Evolutionary conservation across 2,888 invertebrate genomes (phyloP), one percentile per base, ranked within the genome.

Genomic region (Tortrix viridana): DNA sequence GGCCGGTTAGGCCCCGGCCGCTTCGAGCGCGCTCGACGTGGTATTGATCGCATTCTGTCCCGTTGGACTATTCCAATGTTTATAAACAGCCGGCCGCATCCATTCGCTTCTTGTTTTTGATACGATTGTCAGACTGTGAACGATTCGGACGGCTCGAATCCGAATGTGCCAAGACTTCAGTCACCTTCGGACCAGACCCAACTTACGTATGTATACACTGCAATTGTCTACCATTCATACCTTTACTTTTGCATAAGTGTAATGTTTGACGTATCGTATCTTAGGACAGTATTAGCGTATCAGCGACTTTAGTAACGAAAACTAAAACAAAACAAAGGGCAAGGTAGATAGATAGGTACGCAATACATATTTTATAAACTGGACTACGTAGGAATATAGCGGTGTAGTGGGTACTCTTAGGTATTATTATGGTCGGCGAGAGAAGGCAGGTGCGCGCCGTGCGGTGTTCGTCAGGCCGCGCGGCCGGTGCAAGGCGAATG

Each of bases 61-160:
- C 76, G 76, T 74, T 74, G 77, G 74, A 73, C 74, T 71, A 79
- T 77, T 80, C 79, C 86, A 86, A 88, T 91, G 91, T 91, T 91
- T 91, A 91, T 90, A 91, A 90, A 90, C 91, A 89, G 85, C 85
- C 85, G 89, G 87, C 79, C 77, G 84, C 83, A 81, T 84, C 82
- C 73, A 82, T 79, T 81, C 76, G 78, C 81, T 79, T 82, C 82
- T 85, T 86, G 86, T 83, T 87, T 85, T 84, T 84, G 82, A 85
- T 80, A 81, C 81, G 75, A 77, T 76, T 73, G 75, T 70, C 75
- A 75, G 75, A 73, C 76, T 74, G 75, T 71, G 75, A 73, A 71
- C 76, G 73, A 77, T 73, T 71, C 70, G 77, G 76, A 74, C 77
- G 74, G 79, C 74, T 74, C 12, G 80, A 74, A 80, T 77, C 82